Conservation (phyloP, 2,888 invertebrate species). For the Mythimna lalbum region DNA sequence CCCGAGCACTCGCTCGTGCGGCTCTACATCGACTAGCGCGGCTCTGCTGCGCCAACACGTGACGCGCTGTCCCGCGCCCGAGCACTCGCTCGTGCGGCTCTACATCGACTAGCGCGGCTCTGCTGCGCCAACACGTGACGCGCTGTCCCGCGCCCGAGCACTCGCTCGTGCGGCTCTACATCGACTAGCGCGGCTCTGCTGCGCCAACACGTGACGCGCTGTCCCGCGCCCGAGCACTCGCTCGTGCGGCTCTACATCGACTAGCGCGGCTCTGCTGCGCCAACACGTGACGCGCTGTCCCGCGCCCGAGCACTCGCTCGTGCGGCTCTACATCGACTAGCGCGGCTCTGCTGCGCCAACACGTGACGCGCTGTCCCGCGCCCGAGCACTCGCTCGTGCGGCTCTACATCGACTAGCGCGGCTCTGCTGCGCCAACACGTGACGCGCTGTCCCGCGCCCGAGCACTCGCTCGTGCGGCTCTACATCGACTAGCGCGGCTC, state of each 20-base stretch:
- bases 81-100: slow-evolving; percentile 92
- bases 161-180: slow-evolving; percentile 92
- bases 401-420: slow-evolving; percentile 87
- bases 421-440: no score
- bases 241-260: slow-evolving; percentile 92
- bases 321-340: slow-evolving; percentile 91
- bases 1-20: slow-evolving; percentile 92
- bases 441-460: slow-evolving; percentile 93
- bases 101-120: slow-evolving; percentile 80
- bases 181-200: slow-evolving; percentile 63
- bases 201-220: slow-evolving; percentile 93
- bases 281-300: slow-evolving; percentile 94
- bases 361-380: slow-evolving; percentile 94
- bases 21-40: slow-evolving; percentile 87
- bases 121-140: no score
- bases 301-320: slow-evolving; percentile 91
- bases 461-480: slow-evolving; percentile 92
- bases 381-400: slow-evolving; percentile 92
- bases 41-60: no score
- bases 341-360: no score
- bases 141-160: slow-evolving; percentile 93
- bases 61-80: slow-evolving; percentile 93
- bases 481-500: slow-evolving; percentile 80
- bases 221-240: slow-evolving; percentile 92
- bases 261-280: slow-evolving; percentile 35